phyloP scores from a whole-genome alignment of 2,888 invertebrate genomes.

The Drosophila algonquin region DNA sequence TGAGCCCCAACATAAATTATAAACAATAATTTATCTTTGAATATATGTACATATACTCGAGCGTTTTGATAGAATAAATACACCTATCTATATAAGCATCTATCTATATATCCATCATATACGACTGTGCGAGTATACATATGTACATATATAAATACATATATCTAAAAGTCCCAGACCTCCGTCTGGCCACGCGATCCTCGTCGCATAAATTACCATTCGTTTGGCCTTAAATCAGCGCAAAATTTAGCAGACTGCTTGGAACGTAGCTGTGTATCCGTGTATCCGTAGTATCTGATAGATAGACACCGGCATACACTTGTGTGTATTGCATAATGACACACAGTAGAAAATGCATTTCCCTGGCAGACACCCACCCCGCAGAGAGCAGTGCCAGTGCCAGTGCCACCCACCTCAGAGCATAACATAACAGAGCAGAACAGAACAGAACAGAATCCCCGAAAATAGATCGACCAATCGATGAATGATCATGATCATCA shows the following conservation, averaged over 20 bases:
- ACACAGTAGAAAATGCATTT: constrained; percentile 10
- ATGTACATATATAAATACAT: neutral
- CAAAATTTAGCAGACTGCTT: constrained; percentile 53
- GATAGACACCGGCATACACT: neutral
- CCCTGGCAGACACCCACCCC: constrained; percentile 44
- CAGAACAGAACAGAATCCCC: neutral
- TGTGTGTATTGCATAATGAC: neutral
- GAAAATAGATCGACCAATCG: constrained; percentile 35
- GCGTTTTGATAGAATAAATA: constrained; percentile 51
- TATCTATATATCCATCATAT: constrained; percentile 10
- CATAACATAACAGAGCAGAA: neutral
- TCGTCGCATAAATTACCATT: constrained; percentile 73
- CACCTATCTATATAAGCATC: constrained; percentile 24
- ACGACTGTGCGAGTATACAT: constrained; percentile 14
- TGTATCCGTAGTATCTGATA: neutral
- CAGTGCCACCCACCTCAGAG: constrained; percentile 16
- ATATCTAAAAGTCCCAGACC: constrained; percentile 32
- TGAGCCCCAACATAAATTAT: constrained; percentile 68
- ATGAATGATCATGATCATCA: constrained; percentile 48
- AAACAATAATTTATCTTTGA: constrained; percentile 74
- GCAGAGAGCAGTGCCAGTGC: constrained; percentile 3
- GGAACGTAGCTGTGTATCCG: constrained; percentile 15
- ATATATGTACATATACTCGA: constrained; percentile 63
- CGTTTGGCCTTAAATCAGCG: constrained; percentile 70
- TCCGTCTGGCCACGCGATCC: constrained; percentile 66